These are phyloP conservation scores for Catostomus latipinnis DNA, from an alignment of 2,797 vertebrate species.

Conservation along the genomic window DNA sequence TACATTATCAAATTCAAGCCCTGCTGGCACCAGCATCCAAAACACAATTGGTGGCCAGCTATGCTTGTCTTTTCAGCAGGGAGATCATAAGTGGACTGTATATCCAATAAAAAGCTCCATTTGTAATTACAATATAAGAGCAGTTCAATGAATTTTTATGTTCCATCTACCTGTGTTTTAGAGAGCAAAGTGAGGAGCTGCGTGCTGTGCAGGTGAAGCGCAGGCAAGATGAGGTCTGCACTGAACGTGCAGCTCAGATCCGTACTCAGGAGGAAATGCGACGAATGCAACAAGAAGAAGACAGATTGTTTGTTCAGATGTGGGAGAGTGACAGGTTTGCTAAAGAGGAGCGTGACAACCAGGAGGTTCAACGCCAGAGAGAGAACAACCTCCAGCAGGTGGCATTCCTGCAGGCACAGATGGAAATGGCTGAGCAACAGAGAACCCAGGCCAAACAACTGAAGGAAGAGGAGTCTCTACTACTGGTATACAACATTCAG, in stretches of 20 bases:
- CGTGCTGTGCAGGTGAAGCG: slow-evolving; percentile 59
- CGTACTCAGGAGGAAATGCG: slow-evolving; percentile 68
- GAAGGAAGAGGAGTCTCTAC: slow-evolving; percentile 80
- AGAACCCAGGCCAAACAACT: slow-evolving; percentile 64
- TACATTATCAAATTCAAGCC: too few species aligned
- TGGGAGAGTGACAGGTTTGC: slow-evolving; percentile 82
- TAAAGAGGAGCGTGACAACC: slow-evolving; percentile 74
- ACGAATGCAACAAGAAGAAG: slow-evolving; percentile 73
- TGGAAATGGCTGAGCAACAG: slow-evolving; percentile 63
- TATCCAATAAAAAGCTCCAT: neutral
- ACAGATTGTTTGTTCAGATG: slow-evolving; percentile 76
- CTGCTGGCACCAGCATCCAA: too few species aligned
- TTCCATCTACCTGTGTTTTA: slow-evolving; percentile 50
- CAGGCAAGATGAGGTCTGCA: slow-evolving; percentile 69
- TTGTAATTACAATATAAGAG: neutral
- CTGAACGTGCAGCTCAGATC: slow-evolving; percentile 81
- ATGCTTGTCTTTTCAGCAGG: neutral
- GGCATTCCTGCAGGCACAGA: slow-evolving; percentile 73
- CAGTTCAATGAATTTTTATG: neutral
- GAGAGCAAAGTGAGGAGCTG: slow-evolving; percentile 80
- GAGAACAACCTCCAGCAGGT: slow-evolving; percentile 61
- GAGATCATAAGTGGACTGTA: neutral
- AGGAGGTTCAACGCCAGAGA: slow-evolving; percentile 51
- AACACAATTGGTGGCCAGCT: neutral
- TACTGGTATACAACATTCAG: slow-evolving; percentile 74